Base-by-base conservation (phyloP, 2,797 vertebrate genomes). In the Darevskia mixta region DNA sequence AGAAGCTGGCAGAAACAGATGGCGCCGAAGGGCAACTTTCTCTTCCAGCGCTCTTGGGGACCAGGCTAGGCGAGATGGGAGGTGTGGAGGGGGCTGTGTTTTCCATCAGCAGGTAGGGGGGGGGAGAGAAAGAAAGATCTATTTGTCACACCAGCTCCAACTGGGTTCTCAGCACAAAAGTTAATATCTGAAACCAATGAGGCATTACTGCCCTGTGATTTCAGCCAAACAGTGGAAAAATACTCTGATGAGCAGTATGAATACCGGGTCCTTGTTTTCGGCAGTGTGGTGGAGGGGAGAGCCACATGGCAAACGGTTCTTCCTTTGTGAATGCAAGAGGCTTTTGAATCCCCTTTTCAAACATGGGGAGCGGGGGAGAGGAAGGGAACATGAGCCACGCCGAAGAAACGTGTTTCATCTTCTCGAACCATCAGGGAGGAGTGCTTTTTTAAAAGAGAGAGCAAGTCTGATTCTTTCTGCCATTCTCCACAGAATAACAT, bases 71-170 rank as follows among this genome's bases (percentile, higher is more conserved):
- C 93, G 93, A 92, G 95, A 93, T 11, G 93, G 96, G 93, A 90
- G 93, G 95, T 91, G 89, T 61, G 72, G 55, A 64, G 91, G 92
- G 89, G 64, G 41, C 90, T 96, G 96, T 93, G 95, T 95, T 97
- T 97, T 96, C 96, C 95, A 92, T 96, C 96, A 97, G 97, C 96
- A 97, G 97, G 97, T 97, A 38, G 49, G 18, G 61, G 18, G 58
- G 58, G 58, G 61, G 61, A 3, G 61, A 23, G 61, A 32, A 45
- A 69, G 55, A 17, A 97, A 97, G 97, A 98, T 96, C 96, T 95
- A 97, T 98, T 98, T 98, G 97, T 98, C 97, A 97, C 96, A 97
- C 96, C 97, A 97, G 96, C 96, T 97, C 96, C 96, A 95, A 96
- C 94, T 55, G 93, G 95, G 96, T 96, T 96, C 95, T 96, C 94